These are phyloP conservation scores for Diarsia mendica DNA, from an alignment of 2,888 invertebrate genomes.

Conservation along the genomic window DNA sequence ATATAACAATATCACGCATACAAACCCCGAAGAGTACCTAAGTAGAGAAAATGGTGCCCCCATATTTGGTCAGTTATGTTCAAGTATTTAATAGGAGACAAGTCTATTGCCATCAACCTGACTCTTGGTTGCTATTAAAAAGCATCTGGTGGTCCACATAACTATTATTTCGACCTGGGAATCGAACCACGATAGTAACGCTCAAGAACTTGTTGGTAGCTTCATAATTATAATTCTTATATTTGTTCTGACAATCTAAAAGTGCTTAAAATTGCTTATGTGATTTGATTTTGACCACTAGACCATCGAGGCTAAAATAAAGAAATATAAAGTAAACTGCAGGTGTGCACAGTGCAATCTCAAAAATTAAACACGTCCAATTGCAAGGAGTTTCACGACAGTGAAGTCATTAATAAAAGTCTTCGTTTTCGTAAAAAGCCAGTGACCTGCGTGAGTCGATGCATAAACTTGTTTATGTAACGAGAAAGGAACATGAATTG, in stretches of 20 bases:
- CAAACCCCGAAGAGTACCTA: background rate
- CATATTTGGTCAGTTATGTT: background rate
- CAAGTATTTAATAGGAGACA: background rate
- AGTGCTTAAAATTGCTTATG: too few species aligned
- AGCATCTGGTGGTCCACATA: background rate
- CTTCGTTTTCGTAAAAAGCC: conserved; percentile 52
- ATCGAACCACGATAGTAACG: background rate
- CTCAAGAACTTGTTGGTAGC: background rate
- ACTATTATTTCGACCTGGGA: background rate
- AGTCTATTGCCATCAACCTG: background rate
- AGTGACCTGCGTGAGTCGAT: conserved; percentile 46
- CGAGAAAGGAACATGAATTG: conserved; percentile 51
- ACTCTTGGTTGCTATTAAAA: background rate
- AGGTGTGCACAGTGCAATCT: conserved; percentile 1
- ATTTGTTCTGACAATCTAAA: too few species aligned
- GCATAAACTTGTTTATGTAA: conserved; percentile 54
- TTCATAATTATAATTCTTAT: too few species aligned
- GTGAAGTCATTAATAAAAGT: conserved; percentile 46
- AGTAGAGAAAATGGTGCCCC: background rate
- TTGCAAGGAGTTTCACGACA: conserved; percentile 45
- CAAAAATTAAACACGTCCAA: conserved; percentile 30
- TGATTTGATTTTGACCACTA: background rate
- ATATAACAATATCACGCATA: too few species aligned
- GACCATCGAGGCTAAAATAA: background rate
- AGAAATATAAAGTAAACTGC: background rate